Evolutionary conservation across 2,888 invertebrate species (phyloP).

Genomic region (Limnephilus auricula): DNA sequence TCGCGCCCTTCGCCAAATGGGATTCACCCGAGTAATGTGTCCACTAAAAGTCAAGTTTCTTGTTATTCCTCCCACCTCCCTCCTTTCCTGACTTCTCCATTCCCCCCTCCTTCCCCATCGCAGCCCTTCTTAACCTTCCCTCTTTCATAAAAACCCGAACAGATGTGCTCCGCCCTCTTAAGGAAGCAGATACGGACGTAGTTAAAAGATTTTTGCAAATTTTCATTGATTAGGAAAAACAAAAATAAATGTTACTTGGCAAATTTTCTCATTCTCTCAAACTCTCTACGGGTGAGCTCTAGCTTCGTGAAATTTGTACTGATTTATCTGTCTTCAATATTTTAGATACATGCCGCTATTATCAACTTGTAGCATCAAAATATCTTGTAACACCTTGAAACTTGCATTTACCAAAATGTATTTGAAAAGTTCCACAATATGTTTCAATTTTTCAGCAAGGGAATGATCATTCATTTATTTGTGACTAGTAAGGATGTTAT

Average conservation of each 20-base stretch:
- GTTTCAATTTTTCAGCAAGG: too few relatives aligned
- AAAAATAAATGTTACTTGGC: too few relatives aligned
- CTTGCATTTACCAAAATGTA: neutral
- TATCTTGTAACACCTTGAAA: too few relatives aligned
- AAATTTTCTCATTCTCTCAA: neutral
- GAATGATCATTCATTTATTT: too few relatives aligned
- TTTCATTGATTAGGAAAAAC: neutral
- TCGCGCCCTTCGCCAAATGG: conserved; percentile 62
- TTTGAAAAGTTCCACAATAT: too few relatives aligned
- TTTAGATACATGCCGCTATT: neutral
- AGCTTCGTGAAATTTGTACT: too few relatives aligned
- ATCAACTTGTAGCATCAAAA: too few relatives aligned
- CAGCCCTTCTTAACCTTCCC: conserved; percentile 55
- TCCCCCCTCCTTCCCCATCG: neutral
- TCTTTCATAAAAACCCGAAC: conserved; percentile 63
- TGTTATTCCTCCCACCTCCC: conserved; percentile 61
- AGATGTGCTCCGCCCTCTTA: conserved; percentile 58
- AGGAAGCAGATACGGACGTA: conserved; percentile 21
- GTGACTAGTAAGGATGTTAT: too few relatives aligned
- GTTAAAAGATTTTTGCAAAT: neutral
- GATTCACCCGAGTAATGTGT: conserved; percentile 64
- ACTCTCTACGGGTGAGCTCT: neutral
- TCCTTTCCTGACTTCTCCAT: conserved; percentile 8
- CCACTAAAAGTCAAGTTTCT: conserved; percentile 66
- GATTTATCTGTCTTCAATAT: too few relatives aligned